Conservation (phyloP, 2,113 vertebrate species). For the Festucalex cinctus region DNA sequence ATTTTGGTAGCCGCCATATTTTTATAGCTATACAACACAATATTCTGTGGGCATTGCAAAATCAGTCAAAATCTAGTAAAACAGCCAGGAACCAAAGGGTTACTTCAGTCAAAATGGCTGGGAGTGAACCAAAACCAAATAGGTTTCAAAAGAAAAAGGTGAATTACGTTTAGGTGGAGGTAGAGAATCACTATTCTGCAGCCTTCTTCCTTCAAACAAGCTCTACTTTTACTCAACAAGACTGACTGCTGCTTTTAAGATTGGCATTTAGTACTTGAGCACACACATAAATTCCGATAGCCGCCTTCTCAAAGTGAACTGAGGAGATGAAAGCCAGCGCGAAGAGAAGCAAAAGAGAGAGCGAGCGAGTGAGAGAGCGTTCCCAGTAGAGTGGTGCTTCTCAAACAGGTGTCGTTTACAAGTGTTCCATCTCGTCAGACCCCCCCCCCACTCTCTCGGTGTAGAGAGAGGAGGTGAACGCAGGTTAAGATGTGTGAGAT, state of each 20-base stretch:
- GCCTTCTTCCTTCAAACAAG: background rate
- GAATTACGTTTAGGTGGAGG: background rate
- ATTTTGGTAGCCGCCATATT: too few species aligned
- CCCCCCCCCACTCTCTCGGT: constrained; percentile 12
- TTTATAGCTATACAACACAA: too few species aligned
- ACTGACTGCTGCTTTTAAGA: constrained; percentile 31
- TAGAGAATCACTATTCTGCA: background rate
- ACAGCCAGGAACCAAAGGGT: too few species aligned
- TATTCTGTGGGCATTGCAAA: too few species aligned
- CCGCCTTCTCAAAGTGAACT: constrained; percentile 37
- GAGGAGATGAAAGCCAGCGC: constrained; percentile 44
- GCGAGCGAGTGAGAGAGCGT: constrained; percentile 9
- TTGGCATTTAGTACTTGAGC: constrained; percentile 33
- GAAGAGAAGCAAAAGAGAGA: background rate
- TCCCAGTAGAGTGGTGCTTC: constrained; percentile 45
- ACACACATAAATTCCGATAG: constrained; percentile 49
- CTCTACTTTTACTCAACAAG: constrained; percentile 11
- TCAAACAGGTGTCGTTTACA: constrained; percentile 60
- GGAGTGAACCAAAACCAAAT: background rate
- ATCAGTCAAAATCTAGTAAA: too few species aligned
- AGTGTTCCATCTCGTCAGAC: constrained; percentile 62
- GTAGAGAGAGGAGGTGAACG: constrained; percentile 45
- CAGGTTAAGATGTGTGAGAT: constrained; percentile 72
- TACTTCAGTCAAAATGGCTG: too few species aligned
- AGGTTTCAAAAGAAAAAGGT: background rate